Conservation (phyloP, 2,113 vertebrate genomes). For the Puffinus mauretanicus region DNA sequence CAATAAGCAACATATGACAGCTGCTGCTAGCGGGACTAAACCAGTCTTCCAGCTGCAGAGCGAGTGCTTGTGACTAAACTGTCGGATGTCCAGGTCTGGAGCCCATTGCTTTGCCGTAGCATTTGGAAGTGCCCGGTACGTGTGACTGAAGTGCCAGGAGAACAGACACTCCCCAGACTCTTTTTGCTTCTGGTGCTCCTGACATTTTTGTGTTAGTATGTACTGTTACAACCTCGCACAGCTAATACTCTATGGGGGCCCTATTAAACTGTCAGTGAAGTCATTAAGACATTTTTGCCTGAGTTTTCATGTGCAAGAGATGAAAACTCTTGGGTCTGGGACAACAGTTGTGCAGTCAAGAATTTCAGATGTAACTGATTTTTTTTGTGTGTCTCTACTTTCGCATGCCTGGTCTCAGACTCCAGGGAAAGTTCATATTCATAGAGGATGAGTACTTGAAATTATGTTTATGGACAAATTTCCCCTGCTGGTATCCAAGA, state of each 20-base stretch:
- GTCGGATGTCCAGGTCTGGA: neutral
- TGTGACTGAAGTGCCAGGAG: neutral
- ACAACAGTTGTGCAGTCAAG: neutral
- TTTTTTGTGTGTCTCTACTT: neutral
- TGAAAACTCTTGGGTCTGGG: neutral
- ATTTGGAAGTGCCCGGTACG: neutral
- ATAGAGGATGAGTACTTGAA: neutral
- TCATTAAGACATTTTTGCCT: neutral
- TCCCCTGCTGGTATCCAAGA: neutral
- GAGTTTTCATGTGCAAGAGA: neutral
- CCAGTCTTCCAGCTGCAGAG: neutral
- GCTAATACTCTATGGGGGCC: neutral
- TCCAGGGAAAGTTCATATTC: neutral
- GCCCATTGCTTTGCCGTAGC: neutral
- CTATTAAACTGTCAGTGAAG: neutral
- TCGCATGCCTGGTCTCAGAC: neutral
- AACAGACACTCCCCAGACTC: neutral
- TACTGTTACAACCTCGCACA: neutral
- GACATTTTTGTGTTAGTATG: neutral
- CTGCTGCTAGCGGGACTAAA: neutral
- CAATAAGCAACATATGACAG: neutral
- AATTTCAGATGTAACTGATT: neutral
- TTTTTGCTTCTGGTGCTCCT: neutral
- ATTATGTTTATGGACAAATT: neutral
- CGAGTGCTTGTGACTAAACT: neutral